phyloP scores from a whole-genome alignment of 2,888 invertebrate genomes.

The Globia sparganii region DNA sequence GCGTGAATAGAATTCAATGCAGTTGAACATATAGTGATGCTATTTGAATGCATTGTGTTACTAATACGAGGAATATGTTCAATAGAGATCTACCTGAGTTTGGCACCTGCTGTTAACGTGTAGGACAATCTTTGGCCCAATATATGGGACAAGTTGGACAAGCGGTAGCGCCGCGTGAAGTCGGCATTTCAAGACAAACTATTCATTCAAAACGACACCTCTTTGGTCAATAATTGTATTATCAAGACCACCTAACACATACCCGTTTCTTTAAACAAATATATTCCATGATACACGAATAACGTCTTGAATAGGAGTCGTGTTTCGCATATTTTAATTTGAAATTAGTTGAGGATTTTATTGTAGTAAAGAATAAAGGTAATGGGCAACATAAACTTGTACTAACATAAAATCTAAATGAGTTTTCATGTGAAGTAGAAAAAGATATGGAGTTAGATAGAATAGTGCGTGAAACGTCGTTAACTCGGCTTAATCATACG shows the following conservation, averaged over 20 bases:
- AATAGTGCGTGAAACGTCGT: constrained; percentile 21
- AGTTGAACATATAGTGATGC: constrained; percentile 71
- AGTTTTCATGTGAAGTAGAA: constrained; percentile 25
- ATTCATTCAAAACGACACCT: constrained; percentile 53
- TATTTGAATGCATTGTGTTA: constrained; percentile 76
- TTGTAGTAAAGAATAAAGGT: constrained; percentile 10
- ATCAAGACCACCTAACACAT: constrained; percentile 60
- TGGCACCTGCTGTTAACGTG: constrained; percentile 82
- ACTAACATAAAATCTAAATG: constrained; percentile 38
- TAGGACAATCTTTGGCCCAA: constrained; percentile 41
- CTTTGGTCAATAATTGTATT: constrained; percentile 36
- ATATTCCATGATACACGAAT: constrained; percentile 33
- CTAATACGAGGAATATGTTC: constrained; percentile 80
- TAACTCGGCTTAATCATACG: constrained; percentile 24
- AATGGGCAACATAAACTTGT: constrained; percentile 30
- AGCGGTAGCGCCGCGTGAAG: constrained; percentile 87
- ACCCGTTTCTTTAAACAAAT: constrained; percentile 30
- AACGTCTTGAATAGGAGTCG: constrained; percentile 29
- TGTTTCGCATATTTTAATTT: constrained; percentile 51
- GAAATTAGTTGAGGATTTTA: constrained; percentile 25
- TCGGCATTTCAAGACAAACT: constrained; percentile 66
- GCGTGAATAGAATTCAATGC: constrained; percentile 74
- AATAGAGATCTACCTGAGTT: constrained; percentile 84
- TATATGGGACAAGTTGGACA: constrained; percentile 73
- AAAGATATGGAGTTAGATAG: constrained; percentile 8